These are phyloP conservation scores for Drosophila littoralis DNA, from an alignment of 1,140 invertebrate genomes.

Conservation along the genomic window DNA sequence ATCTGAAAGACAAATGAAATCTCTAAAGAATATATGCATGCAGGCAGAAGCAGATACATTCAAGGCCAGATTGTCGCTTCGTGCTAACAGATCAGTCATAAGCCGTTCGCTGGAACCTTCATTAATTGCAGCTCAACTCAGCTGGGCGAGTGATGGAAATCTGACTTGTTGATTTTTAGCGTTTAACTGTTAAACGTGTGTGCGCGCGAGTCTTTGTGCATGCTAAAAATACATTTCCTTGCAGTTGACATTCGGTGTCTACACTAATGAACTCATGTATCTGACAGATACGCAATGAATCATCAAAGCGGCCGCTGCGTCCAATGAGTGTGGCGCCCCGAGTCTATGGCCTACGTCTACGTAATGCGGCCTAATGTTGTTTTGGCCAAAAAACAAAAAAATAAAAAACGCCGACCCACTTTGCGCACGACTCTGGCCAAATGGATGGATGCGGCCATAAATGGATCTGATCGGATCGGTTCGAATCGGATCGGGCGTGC, in stretches of 20 bases:
- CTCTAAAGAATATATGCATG: too few species aligned
- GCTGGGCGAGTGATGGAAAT: not conserved
- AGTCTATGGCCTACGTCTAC: conserved; percentile 30
- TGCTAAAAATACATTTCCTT: conserved; percentile 79
- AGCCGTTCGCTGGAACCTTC: conserved; percentile 52
- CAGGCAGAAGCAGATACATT: not conserved
- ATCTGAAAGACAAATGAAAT: too few species aligned
- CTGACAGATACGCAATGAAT: conserved; percentile 75
- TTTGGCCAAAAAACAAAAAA: conserved; percentile 39
- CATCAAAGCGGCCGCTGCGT: conserved; percentile 65
- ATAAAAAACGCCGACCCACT: conserved; percentile 63
- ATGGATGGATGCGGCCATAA: conserved; percentile 48
- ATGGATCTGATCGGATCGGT: conserved; percentile 24
- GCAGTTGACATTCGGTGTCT: conserved; percentile 81
- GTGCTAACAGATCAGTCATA: conserved; percentile 44
- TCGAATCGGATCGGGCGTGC: conserved; percentile 39
- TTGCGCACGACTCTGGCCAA: conserved; percentile 74
- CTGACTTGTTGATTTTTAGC: conserved; percentile 49
- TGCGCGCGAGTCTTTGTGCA: conserved; percentile 14
- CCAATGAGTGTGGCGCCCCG: conserved; percentile 66
- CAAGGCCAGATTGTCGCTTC: conserved; percentile 36
- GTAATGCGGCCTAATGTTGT: conserved; percentile 38
- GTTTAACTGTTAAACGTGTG: conserved; percentile 71
- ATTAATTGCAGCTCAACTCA: conserved; percentile 13
- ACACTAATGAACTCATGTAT: conserved; percentile 82